Evolutionary conservation across 2,797 vertebrate species (phyloP).

Genomic region (Anguilla marmorata): DNA sequence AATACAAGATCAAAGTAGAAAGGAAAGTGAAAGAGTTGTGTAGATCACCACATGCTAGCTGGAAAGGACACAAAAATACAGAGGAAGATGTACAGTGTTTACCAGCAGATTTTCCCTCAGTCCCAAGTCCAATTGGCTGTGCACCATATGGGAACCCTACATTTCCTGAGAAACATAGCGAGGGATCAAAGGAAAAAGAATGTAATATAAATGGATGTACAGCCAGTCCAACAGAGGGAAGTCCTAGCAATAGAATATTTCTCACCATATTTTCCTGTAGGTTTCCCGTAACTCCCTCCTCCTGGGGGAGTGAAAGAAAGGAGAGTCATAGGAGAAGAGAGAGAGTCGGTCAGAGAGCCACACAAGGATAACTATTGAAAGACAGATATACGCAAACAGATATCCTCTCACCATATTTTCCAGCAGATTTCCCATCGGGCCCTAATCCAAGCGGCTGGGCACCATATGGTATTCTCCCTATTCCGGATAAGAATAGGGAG

Average conservation of each 20-base stretch:
- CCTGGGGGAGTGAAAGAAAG: background rate
- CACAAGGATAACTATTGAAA: background rate
- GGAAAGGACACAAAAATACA: background rate
- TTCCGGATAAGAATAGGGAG: slow-evolving; percentile 6
- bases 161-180: slow-evolving; percentile 50
- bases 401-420: slow-evolving; percentile 19
- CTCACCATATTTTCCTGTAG: background rate
- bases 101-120: slow-evolving; percentile 45
- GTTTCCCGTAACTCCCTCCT: background rate
- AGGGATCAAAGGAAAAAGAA: background rate
- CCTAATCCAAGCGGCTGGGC: background rate
- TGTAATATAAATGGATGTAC: background rate
- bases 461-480: slow-evolving; percentile 1
- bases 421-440: slow-evolving; percentile 11
- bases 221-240: background rate
- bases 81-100: slow-evolving; percentile 43
- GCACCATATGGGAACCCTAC: slow-evolving; percentile 55
- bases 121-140: slow-evolving; percentile 50
- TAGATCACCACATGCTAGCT: background rate
- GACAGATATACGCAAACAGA: background rate
- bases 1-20: background rate
- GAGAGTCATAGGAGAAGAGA: background rate
- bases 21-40: background rate
- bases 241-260: background rate
- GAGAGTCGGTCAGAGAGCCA: background rate